Evolutionary conservation across 1,140 invertebrate genomes (phyloP).

Genomic region (Ostrea edulis): DNA sequence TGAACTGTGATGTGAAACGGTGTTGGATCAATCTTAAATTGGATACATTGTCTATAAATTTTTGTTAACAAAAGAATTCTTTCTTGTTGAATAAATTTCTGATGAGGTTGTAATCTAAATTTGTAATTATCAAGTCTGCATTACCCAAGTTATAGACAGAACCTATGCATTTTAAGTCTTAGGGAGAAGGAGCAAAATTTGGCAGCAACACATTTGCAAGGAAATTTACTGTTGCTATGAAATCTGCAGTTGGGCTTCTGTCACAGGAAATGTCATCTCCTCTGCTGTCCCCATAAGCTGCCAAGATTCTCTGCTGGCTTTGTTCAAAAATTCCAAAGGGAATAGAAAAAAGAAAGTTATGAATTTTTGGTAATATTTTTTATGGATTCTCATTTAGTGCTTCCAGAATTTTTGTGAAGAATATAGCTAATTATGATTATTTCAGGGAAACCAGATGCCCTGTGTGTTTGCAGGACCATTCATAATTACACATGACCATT

Average conservation of each 20-base stretch:
- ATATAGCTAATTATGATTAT: not conserved
- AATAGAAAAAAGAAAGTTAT: not conserved
- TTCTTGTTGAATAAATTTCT: too few relatives aligned
- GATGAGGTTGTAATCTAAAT: too few relatives aligned
- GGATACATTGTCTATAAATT: too few relatives aligned
- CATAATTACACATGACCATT: not conserved
- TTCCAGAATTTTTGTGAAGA: not conserved
- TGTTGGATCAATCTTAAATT: too few relatives aligned
- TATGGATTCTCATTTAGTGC: not conserved
- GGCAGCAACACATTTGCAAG: too few relatives aligned
- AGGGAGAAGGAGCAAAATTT: too few relatives aligned
- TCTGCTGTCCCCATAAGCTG: not conserved
- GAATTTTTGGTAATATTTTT: slow-evolving; percentile 15
- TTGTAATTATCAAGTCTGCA: too few relatives aligned
- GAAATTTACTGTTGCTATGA: too few relatives aligned
- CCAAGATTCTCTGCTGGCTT: not conserved
- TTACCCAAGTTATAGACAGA: too few relatives aligned
- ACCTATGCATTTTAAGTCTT: too few relatives aligned
- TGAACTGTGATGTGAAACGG: too few relatives aligned
- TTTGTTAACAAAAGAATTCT: too few relatives aligned
- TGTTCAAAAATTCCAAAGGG: not conserved
- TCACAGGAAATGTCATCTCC: not conserved
- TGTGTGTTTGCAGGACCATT: not conserved
- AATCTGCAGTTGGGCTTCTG: not conserved
- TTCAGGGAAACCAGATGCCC: not conserved